A percentile compares a stretch with the other conserved stretches of the same genome.
phyloP scores from a whole-genome alignment of 2,113 vertebrate species.

The Xyrauchen texanus region DNA sequence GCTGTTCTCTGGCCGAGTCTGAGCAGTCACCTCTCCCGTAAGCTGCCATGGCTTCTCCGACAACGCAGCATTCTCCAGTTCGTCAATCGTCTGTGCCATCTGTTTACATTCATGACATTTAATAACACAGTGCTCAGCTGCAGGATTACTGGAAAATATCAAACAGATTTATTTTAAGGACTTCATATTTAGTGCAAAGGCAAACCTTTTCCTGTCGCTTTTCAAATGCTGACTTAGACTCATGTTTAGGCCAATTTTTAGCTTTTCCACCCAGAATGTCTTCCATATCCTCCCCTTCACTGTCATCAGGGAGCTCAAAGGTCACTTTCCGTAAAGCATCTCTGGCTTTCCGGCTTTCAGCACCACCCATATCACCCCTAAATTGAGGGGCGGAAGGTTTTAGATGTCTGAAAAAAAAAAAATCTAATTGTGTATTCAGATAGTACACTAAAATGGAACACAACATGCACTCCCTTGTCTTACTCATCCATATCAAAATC shows the following conservation, averaged over 20 bases:
- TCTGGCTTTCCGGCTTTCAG: slow-evolving; percentile 58
- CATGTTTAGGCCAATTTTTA: slow-evolving; percentile 53
- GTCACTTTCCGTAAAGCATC: slow-evolving; percentile 82
- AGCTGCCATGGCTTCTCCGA: slow-evolving; percentile 92
- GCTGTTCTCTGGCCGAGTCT: slow-evolving; percentile 93
- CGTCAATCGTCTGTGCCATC: slow-evolving; percentile 88
- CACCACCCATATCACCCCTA: slow-evolving; percentile 68
- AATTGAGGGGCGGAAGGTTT: not conserved
- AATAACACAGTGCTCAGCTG: not conserved
- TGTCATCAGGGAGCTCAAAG: slow-evolving; percentile 83
- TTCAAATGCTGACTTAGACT: slow-evolving; percentile 88
- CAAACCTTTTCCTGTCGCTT: slow-evolving; percentile 90
- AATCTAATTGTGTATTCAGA: not conserved
- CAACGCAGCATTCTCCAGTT: slow-evolving; percentile 84
- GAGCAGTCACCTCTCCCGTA: slow-evolving; percentile 85
- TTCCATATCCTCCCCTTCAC: slow-evolving; percentile 75
- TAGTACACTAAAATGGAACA: not conserved
- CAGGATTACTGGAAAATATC: no score
- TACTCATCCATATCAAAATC: slow-evolving; percentile 51
- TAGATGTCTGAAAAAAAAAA: not conserved
- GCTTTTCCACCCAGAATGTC: slow-evolving; percentile 69
- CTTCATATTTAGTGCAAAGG: not conserved
- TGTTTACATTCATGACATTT: slow-evolving; percentile 60
- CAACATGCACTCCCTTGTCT: not conserved
- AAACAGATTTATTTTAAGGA: not conserved